Base-by-base conservation (phyloP, 37 sponge, comb jelly and placozoan species). In the Tethya wilhelma region DNA sequence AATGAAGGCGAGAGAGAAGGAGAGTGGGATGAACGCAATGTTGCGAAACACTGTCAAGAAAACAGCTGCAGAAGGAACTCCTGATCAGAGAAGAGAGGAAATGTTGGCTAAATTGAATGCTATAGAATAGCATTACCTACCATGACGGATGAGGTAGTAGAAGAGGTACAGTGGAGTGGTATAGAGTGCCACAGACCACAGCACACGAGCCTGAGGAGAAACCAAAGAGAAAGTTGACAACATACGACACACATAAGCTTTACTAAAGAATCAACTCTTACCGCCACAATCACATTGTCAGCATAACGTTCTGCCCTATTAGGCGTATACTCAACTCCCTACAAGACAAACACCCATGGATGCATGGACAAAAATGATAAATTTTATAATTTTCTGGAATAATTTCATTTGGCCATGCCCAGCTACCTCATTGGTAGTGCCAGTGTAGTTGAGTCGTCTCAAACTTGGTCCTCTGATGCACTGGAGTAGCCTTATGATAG, bases 281-380 rank as follows among this genome's bases (percentile, higher is more conserved):
- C 92, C 41, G 87, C 83, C 29, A 78, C 7, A 17, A 91, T 49
- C 19, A 86, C 92, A 70, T 82, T 83, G 29, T 86, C 84, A 62
- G 92, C 83, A 72, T 91, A 91, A 23, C 59, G 44, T 57, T 91
- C 92, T 45, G 73, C 8, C 29, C 73, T 86, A 59, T 91, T 86
- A 3, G 92, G 88, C 11, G 5, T 12, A 59, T 91, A 91, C 1
- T 55, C 43, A 17, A 45, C 38, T 2, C 92, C 92, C 84, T 91
- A 17, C n/a, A 42, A 29, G 12, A n/a, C n/a, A n/a, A n/a, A n/a
- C n/a, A n/a, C n/a, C n/a, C n/a, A n/a, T n/a, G n/a, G n/a, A n/a
- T n/a, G n/a, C n/a, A n/a, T n/a, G n/a, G n/a, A n/a, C n/a, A n/a
- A n/a, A n/a, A n/a, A n/a, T n/a, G n/a, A n/a, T n/a, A n/a, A n/a